A percentile compares a stretch with the other conserved stretches of the same genome.
Evolutionary conservation across 2,113 vertebrate species (phyloP).

Genomic region (Chaetura pelagica): DNA sequence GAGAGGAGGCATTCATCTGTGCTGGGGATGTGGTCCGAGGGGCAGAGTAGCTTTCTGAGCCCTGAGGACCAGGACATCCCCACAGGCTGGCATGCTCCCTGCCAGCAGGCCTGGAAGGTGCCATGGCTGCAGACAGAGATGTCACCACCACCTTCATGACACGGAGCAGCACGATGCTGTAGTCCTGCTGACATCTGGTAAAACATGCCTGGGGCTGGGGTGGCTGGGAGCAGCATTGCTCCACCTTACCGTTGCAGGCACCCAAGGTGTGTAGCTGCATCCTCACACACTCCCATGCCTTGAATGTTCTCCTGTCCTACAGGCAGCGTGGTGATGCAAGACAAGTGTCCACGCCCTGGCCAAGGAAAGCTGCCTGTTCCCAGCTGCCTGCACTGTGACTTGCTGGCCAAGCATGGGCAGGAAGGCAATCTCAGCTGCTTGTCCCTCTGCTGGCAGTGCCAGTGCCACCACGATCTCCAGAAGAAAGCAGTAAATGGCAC

Average conservation of each 20-base stretch:
- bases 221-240: neutral
- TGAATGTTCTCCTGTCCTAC: neutral
- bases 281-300: rapidly evolving
- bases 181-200: neutral
- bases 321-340: rapidly evolving
- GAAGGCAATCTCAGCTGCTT: neutral
- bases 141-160: rapidly evolving
- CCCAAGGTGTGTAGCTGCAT: rapidly evolving
- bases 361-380: neutral
- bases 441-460: neutral
- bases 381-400: neutral
- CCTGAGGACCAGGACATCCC: rapidly evolving
- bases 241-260: neutral
- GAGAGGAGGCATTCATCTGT: neutral
- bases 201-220: neutral
- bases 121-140: neutral
- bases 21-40: neutral
- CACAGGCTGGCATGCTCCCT: neutral
- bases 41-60: neutral
- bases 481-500: neutral
- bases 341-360: neutral
- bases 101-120: neutral
- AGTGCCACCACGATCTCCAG: neutral
- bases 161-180: rapidly evolving
- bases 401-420: rapidly evolving